Percentiles rank a stretch among this genome's conserved stretches.
These are phyloP conservation scores for Todus mexicanus DNA, from an alignment of 2,797 vertebrate species.

Conservation along the genomic window DNA sequence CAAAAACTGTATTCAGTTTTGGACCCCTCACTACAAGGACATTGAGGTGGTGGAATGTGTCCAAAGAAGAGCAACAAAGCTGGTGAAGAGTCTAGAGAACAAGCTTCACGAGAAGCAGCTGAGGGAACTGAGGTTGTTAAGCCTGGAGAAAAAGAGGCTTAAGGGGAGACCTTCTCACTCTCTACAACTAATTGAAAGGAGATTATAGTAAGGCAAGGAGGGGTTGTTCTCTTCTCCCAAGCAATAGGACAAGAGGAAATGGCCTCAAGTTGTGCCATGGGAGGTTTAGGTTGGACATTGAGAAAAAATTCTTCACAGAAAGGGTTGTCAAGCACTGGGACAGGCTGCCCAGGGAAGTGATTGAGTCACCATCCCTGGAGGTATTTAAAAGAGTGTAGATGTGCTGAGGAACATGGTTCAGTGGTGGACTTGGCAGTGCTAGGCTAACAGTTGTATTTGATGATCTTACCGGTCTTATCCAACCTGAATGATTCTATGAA, in stretches of 20 bases:
- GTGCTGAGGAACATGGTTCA: not conserved
- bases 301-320: not conserved
- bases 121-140: not conserved
- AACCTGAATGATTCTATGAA: not conserved
- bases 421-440: not conserved
- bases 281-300: not conserved
- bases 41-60: not conserved
- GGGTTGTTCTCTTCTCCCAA: not conserved
- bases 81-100: not conserved
- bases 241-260: not conserved
- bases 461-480: not conserved
- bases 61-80: not conserved
- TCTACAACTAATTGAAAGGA: not conserved
- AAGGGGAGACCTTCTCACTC: accelerated
- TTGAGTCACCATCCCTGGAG: not conserved
- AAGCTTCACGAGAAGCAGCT: not conserved
- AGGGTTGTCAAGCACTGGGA: not conserved
- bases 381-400: not conserved
- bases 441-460: not conserved
- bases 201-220: too few relatives aligned
- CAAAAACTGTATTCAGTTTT: not conserved
- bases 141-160: not conserved
- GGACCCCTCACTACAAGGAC: not conserved
- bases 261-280: not conserved
- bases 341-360: not conserved